These are phyloP conservation scores for Heterodera carotae DNA, from an alignment of 1,140 invertebrate genomes.

Conservation along the genomic window DNA sequence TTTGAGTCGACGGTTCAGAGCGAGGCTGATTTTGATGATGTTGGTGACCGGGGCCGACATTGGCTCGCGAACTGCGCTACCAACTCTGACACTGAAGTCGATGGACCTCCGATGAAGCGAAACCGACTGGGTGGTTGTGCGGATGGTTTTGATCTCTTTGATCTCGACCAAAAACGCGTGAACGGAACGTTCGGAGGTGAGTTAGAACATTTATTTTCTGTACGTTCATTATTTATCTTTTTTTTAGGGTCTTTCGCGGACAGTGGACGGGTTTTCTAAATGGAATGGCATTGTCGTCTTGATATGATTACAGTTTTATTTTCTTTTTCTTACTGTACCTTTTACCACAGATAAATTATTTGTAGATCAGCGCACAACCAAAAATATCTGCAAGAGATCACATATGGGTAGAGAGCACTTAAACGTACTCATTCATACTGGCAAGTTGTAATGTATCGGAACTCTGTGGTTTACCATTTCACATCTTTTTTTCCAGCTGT, in stretches of 20 bases:
- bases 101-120: neutral
- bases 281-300: neutral
- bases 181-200: neutral
- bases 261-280: neutral
- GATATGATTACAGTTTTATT: conserved; percentile 1
- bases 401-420: neutral
- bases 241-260: neutral
- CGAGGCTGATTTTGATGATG: neutral
- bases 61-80: neutral
- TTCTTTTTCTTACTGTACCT: neutral
- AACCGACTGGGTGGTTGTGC: neutral
- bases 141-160: neutral
- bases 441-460: neutral
- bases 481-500: neutral
- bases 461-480: neutral
- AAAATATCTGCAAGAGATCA: neutral
- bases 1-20: conserved; percentile 16
- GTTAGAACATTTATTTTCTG: neutral
- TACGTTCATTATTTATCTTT: neutral
- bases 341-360: neutral
- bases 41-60: neutral
- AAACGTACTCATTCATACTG: neutral
- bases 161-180: neutral
- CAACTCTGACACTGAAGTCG: neutral
- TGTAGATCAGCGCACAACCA: neutral